phyloP scores from a whole-genome alignment of 2,113 vertebrate genomes.

The Rostratula benghalensis region DNA sequence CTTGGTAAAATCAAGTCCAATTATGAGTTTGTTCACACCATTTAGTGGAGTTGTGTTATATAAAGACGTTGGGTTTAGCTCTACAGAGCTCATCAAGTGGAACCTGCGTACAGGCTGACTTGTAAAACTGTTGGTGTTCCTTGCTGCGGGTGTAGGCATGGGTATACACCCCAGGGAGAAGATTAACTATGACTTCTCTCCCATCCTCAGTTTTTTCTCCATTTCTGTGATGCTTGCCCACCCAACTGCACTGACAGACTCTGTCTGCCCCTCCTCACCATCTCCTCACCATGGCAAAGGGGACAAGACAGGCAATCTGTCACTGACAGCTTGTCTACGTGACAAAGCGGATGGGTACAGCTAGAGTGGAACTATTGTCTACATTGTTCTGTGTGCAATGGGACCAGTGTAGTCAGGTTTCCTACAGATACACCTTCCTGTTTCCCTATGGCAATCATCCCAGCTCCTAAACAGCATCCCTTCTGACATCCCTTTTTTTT shows the following conservation, averaged over 20 bases:
- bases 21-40: neutral
- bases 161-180: neutral
- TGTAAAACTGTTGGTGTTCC: neutral
- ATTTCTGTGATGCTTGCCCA: neutral
- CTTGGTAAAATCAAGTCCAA: neutral
- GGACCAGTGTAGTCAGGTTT: neutral
- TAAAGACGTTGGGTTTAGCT: neutral
- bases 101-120: neutral
- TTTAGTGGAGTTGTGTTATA: neutral
- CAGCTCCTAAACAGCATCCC: neutral
- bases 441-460: neutral
- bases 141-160: neutral
- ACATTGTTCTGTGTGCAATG: neutral
- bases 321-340: neutral
- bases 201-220: neutral
- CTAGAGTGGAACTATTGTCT: neutral
- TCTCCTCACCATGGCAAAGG: neutral
- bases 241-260: neutral
- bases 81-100: neutral
- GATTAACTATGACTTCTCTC: neutral
- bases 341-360: neutral
- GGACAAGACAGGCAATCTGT: constrained; percentile 16
- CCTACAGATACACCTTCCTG: constrained; percentile 27
- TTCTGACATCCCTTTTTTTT: neutral
- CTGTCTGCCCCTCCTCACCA: neutral